Evolutionary conservation across 1,140 invertebrate genomes (phyloP).

Genomic region (Philopotamus ludificatus): DNA sequence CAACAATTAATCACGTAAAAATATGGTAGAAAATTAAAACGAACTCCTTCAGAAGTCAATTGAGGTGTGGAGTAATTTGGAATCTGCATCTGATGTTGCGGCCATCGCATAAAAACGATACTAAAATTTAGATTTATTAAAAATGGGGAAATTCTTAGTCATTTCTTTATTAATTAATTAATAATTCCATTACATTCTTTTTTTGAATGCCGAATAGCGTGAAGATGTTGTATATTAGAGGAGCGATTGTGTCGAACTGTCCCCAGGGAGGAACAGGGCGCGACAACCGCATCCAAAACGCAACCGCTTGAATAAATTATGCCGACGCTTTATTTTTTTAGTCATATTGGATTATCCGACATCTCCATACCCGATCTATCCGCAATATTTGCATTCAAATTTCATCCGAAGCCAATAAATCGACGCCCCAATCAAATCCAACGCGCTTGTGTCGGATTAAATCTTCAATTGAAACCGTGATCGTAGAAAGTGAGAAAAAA

Average conservation of each 20-base stretch:
- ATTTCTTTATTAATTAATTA: too few relatives aligned
- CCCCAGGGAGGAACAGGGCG: background rate
- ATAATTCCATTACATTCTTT: too few relatives aligned
- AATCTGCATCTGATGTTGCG: too few relatives aligned
- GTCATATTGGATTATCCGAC: background rate
- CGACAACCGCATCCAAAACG: conserved; percentile 1
- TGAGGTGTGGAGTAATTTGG: too few relatives aligned
- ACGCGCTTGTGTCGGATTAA: background rate
- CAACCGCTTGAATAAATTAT: conserved; percentile 10
- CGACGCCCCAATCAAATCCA: background rate
- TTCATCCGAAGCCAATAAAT: background rate
- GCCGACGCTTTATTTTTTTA: background rate
- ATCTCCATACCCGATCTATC: background rate
- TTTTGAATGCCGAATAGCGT: too few relatives aligned
- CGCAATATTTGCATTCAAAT: background rate
- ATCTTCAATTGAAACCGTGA: background rate
- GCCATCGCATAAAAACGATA: too few relatives aligned
- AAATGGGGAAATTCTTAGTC: too few relatives aligned
- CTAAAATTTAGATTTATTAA: too few relatives aligned
- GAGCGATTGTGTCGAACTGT: background rate
- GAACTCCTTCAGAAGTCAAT: too few relatives aligned
- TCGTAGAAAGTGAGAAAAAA: conserved; percentile 12
- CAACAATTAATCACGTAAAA: too few relatives aligned
- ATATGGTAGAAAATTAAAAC: too few relatives aligned
- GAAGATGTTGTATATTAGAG: background rate